phyloP scores from a whole-genome alignment of 2,797 vertebrate species.

The Scomberomorus guttatus region DNA sequence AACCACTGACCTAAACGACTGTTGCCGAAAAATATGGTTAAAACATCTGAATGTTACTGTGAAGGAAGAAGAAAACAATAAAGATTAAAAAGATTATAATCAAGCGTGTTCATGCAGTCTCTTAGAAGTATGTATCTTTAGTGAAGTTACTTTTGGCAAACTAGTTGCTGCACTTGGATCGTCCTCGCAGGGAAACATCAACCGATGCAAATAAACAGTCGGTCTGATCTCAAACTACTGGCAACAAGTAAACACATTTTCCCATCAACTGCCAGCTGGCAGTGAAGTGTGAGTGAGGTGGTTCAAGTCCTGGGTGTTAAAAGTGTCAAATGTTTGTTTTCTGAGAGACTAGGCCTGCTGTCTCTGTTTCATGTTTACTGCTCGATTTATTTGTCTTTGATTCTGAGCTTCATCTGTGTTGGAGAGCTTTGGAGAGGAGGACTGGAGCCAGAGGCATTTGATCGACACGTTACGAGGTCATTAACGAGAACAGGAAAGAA shows the following conservation, averaged over 20 bases:
- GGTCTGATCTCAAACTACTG: constrained; percentile 20
- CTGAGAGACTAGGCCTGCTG: constrained; percentile 14
- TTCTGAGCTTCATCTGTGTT: constrained; percentile 10
- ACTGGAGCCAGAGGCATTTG: not conserved
- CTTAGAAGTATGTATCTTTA: constrained; percentile 4
- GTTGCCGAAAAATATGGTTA: not conserved
- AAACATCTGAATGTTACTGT: not conserved
- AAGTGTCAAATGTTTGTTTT: constrained; percentile 53
- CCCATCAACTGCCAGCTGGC: constrained; percentile 42
- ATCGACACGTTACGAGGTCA: not conserved
- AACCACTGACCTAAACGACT: too few relatives aligned
- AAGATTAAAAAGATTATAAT: constrained; percentile 19
- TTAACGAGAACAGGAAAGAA: not conserved
- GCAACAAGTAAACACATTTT: constrained; percentile 52
- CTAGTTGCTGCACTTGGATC: constrained; percentile 51
- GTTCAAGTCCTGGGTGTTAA: constrained; percentile 49
- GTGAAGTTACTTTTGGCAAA: constrained; percentile 49
- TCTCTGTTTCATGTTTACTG: constrained; percentile 40
- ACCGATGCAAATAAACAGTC: constrained; percentile 49
- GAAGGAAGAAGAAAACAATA: not conserved
- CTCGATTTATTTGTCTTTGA: constrained; percentile 47
- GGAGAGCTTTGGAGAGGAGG: not conserved
- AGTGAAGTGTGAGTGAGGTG: not conserved
- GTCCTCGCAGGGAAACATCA: constrained; percentile 13
- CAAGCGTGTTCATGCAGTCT: not conserved